Percentiles rank a stretch among this genome's conserved stretches.
These are phyloP conservation scores for Nezara viridula DNA, from an alignment of 2,888 invertebrate species.

Conservation along the genomic window DNA sequence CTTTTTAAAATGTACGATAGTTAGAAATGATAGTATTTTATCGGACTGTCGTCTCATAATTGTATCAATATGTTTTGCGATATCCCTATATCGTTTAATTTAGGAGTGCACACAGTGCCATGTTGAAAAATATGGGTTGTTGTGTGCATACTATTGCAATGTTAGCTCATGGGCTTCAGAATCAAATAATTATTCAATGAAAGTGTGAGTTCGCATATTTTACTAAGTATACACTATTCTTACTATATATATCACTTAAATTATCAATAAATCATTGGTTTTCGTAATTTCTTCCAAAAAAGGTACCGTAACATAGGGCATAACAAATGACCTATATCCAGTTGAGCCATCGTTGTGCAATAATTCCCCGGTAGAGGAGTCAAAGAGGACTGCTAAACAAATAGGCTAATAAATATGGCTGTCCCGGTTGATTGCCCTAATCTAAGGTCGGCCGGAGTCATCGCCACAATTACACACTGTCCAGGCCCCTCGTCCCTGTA, in stretches of 20 bases:
- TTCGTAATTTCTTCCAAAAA: constrained; percentile 27
- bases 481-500: background rate
- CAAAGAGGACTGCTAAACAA: background rate
- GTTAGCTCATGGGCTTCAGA: background rate
- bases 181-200: background rate
- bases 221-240: background rate
- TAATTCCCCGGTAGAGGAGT: background rate
- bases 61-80: too few species aligned
- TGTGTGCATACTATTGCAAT: too few species aligned
- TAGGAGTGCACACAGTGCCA: too few species aligned
- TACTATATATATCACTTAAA: background rate
- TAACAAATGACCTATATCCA: constrained; percentile 3
- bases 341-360: background rate
- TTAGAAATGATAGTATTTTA: too few species aligned
- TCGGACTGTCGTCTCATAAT: too few species aligned
- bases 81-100: too few species aligned
- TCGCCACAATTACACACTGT: constrained; percentile 30
- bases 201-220: background rate
- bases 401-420: constrained; percentile 32
- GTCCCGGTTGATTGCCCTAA: background rate
- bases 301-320: background rate
- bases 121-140: too few species aligned
- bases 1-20: too few species aligned
- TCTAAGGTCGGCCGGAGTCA: constrained; percentile 33
- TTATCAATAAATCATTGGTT: constrained; percentile 16